Evolutionary conservation across 2,113 vertebrate genomes (phyloP).

Genomic region (Pseudopodoces humilis): DNA sequence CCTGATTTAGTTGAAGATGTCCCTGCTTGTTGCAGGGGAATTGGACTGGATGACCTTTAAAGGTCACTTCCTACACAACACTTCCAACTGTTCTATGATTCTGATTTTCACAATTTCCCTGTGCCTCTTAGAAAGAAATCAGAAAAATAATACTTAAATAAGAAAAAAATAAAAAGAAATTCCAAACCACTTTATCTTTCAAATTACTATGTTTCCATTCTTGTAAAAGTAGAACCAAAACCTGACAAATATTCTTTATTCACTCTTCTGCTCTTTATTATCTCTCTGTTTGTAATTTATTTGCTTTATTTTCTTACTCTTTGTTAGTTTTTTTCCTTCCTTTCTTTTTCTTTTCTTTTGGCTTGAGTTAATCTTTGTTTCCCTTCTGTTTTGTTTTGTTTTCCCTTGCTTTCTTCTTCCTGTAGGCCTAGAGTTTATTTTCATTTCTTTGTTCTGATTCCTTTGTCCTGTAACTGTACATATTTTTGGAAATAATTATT

Average conservation of each 20-base stretch:
- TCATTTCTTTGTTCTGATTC: not conserved
- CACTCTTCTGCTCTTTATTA: not conserved
- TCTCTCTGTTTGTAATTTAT: not conserved
- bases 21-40: not conserved
- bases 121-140: not conserved
- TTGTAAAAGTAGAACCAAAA: not conserved
- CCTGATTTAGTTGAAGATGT: not conserved
- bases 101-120: not conserved
- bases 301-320: not conserved
- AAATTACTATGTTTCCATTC: not conserved
- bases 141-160: not conserved
- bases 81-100: not conserved
- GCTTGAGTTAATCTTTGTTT: not conserved
- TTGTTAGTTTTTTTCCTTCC: not conserved
- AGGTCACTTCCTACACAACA: not conserved
- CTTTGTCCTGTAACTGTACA: not conserved
- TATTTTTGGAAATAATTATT: slow-evolving; percentile 24
- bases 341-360: not conserved
- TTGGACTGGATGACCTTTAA: not conserved
- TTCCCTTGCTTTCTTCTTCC: not conserved
- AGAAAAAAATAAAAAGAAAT: not conserved
- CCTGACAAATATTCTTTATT: not conserved
- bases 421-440: not conserved
- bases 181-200: not conserved
- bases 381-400: not conserved